A percentile compares a stretch with the other conserved stretches of the same genome.
phyloP scores from a whole-genome alignment of 2,113 vertebrate genomes.

The Poeciliopsis prolifica region DNA sequence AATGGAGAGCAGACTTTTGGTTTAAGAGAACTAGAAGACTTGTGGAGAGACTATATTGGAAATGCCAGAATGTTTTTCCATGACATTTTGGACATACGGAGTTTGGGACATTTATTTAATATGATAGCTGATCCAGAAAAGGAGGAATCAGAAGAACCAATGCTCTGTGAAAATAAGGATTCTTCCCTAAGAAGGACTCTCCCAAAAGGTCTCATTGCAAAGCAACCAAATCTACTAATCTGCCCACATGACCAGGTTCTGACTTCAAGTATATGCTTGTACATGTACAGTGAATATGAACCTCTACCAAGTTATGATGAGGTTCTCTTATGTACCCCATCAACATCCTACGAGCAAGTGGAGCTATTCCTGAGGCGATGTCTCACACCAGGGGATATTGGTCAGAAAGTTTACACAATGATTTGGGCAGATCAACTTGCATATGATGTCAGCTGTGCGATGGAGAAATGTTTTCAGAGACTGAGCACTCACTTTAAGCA shows the following conservation, averaged over 20 bases:
- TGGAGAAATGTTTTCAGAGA: conserved; percentile 85
- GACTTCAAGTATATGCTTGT: conserved; percentile 85
- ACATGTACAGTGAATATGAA: conserved; percentile 83
- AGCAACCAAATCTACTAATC: conserved; percentile 86
- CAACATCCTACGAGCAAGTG: conserved; percentile 86
- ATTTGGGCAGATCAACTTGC: conserved; percentile 87
- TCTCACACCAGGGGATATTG: conserved; percentile 73
- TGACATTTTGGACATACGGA: conserved; percentile 78
- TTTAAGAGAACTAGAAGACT: conserved; percentile 52
- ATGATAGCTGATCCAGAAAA: conserved; percentile 64
- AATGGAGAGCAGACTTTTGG: conserved; percentile 37
- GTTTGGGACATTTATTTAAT: conserved; percentile 78
- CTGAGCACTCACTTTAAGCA: conserved; percentile 39
- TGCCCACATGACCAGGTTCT: conserved; percentile 87
- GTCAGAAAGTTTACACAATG: conserved; percentile 85
- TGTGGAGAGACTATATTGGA: conserved; percentile 80
- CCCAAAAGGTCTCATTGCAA: conserved; percentile 76
- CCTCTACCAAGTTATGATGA: conserved; percentile 89
- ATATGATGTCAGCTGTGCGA: conserved; percentile 87
- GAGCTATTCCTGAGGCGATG: conserved; percentile 90
- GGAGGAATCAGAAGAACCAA: conserved; percentile 3
- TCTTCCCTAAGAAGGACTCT: conserved; percentile 75
- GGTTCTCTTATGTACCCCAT: conserved; percentile 87
- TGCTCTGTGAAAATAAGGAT: conserved; percentile 25
- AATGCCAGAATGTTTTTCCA: conserved; percentile 74